phyloP scores from a whole-genome alignment of 2,888 invertebrate species.

The Parthenolecanium corni region DNA sequence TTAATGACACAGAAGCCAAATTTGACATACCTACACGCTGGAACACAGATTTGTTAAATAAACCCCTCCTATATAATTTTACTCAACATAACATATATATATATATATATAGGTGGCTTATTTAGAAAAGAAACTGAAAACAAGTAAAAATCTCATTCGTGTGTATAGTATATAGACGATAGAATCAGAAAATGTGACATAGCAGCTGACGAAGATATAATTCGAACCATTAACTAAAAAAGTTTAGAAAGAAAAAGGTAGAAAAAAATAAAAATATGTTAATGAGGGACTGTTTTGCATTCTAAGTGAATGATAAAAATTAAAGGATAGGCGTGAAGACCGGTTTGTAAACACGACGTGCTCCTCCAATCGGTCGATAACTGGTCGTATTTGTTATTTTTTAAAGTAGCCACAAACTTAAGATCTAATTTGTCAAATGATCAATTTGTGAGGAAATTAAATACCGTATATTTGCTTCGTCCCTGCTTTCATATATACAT shows the following conservation, averaged over 20 bases:
- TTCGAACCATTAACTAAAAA: slow-evolving; percentile 27
- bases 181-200: slow-evolving; percentile 26
- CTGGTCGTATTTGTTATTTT: slow-evolving; percentile 28
- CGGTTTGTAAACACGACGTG: slow-evolving; percentile 21
- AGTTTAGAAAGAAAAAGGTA: slow-evolving; percentile 10
- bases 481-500: too few relatives aligned
- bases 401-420: slow-evolving; percentile 23
- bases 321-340: slow-evolving; percentile 27
- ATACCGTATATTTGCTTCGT: slow-evolving; percentile 5
- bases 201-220: slow-evolving; percentile 28
- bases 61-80: too few relatives aligned
- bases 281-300: slow-evolving; percentile 24
- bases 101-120: too few relatives aligned
- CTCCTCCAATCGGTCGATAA: slow-evolving; percentile 25
- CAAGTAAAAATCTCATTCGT: slow-evolving; percentile 11
- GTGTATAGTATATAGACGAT: slow-evolving; percentile 3
- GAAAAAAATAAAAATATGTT: slow-evolving; percentile 28
- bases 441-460: slow-evolving; percentile 27
- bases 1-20: too few relatives aligned
- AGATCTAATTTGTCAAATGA: slow-evolving; percentile 27
- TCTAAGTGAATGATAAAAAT: slow-evolving; percentile 29
- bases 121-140: too few relatives aligned
- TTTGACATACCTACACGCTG: too few relatives aligned
- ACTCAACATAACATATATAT: too few relatives aligned
- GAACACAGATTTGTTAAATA: too few relatives aligned